Percentiles rank a stretch among this genome's conserved stretches.
Evolutionary conservation across 2,797 vertebrate genomes (phyloP).

Genomic region (Microctenopoma steveboyesi): DNA sequence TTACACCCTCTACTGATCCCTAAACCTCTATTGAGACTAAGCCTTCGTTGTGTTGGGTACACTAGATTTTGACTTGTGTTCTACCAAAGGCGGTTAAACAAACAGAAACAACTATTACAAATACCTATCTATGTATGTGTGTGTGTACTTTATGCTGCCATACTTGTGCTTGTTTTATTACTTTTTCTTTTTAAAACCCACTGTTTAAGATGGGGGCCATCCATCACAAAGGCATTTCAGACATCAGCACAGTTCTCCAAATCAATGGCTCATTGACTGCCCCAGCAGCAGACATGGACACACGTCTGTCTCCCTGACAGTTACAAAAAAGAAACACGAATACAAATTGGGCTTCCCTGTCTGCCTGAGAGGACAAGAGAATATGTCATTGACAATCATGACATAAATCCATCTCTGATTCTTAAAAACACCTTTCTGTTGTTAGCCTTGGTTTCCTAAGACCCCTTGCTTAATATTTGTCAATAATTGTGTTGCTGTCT

Average conservation of each 20-base stretch:
- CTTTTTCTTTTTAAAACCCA: constrained; percentile 27
- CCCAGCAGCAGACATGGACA: constrained; percentile 75
- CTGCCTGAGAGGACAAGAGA: constrained; percentile 67
- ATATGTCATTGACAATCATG: constrained; percentile 80
- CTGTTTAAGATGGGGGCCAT: constrained; percentile 66
- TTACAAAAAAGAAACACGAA: constrained; percentile 76
- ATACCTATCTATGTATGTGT: constrained; percentile 1
- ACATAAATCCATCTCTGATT: constrained; percentile 78
- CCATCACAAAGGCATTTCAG: constrained; percentile 75
- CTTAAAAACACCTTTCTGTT: constrained; percentile 63
- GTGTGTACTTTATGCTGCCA: constrained; percentile 10
- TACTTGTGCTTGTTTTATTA: constrained; percentile 56
- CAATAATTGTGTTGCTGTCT: constrained; percentile 65
- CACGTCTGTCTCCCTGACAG: constrained; percentile 79
- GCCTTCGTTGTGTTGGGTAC: constrained; percentile 27
- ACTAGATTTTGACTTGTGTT: constrained; percentile 40
- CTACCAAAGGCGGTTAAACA: neutral
- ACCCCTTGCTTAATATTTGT: constrained; percentile 54
- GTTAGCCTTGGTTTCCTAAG: constrained; percentile 48
- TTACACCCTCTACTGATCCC: constrained; percentile 33
- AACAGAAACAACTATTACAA: neutral
- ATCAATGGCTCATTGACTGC: constrained; percentile 83
- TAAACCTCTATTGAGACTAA: constrained; percentile 27
- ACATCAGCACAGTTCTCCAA: constrained; percentile 63
- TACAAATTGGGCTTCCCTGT: constrained; percentile 75